Conservation (phyloP, 1,140 invertebrate species). For the Calosoma granatense region DNA sequence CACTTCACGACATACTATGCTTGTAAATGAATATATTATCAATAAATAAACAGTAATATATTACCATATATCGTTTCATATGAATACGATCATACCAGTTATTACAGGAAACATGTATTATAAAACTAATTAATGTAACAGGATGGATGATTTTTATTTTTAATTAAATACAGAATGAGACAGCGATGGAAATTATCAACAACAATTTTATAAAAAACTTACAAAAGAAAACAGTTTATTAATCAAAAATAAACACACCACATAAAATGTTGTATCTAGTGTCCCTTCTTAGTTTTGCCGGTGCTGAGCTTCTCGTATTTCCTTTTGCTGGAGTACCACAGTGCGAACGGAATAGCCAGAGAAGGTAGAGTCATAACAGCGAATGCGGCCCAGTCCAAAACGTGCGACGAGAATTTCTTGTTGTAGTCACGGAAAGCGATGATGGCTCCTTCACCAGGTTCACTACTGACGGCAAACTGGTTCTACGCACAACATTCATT, state of each 20-base stretch:
- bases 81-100: too few relatives aligned
- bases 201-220: not conserved
- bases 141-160: not conserved
- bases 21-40: too few relatives aligned
- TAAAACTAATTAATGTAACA: too few relatives aligned
- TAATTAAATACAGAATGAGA: not conserved
- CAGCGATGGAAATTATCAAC: not conserved
- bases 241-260: not conserved
- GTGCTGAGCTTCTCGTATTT: slow-evolving; percentile 76
- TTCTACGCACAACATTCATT: too few relatives aligned
- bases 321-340: slow-evolving; percentile 91
- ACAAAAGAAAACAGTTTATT: not conserved
- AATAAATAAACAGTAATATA: too few relatives aligned
- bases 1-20: too few relatives aligned
- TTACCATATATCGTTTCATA: too few relatives aligned
- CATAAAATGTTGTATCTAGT: slow-evolving; percentile 25
- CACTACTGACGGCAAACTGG: slow-evolving; percentile 82
- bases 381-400: slow-evolving; percentile 94
- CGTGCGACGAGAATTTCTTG: slow-evolving; percentile 95
- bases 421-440: slow-evolving; percentile 94
- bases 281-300: slow-evolving; percentile 51
- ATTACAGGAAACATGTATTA: too few relatives aligned
- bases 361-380: slow-evolving; percentile 93
- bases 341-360: slow-evolving; percentile 82
- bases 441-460: slow-evolving; percentile 94